These are phyloP conservation scores for Zeugodacus cucurbitae DNA, from an alignment of 1,140 invertebrate genomes.

Conservation along the genomic window DNA sequence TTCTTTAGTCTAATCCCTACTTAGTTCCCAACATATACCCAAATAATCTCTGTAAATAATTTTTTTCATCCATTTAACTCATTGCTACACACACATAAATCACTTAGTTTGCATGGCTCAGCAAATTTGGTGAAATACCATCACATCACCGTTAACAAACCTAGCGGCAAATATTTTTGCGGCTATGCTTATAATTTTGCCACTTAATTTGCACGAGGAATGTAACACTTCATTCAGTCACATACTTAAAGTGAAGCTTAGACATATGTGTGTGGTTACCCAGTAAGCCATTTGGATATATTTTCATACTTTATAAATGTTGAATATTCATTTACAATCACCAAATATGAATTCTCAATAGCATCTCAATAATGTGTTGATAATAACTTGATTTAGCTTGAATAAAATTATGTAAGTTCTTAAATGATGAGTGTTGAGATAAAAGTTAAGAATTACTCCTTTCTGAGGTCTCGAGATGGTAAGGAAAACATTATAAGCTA, in stretches of 20 bases:
- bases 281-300: neutral
- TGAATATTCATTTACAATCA: too few species aligned
- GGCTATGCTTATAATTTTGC: neutral
- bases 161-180: neutral
- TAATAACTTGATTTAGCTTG: too few species aligned
- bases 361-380: too few species aligned
- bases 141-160: neutral
- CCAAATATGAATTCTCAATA: too few species aligned
- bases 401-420: too few species aligned
- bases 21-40: neutral
- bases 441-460: too few species aligned
- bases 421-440: too few species aligned
- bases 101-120: neutral
- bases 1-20: neutral
- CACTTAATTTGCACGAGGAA: neutral
- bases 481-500: too few species aligned
- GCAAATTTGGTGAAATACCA: neutral
- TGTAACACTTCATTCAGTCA: neutral
- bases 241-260: neutral
- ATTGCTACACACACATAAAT: neutral
- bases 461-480: too few species aligned
- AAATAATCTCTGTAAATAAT: neutral
- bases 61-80: neutral
- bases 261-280: neutral
- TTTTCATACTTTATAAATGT: too few species aligned